Evolutionary conservation across 2,797 vertebrate genomes (phyloP).

Genomic region (Gobionotothen gibberifrons): DNA sequence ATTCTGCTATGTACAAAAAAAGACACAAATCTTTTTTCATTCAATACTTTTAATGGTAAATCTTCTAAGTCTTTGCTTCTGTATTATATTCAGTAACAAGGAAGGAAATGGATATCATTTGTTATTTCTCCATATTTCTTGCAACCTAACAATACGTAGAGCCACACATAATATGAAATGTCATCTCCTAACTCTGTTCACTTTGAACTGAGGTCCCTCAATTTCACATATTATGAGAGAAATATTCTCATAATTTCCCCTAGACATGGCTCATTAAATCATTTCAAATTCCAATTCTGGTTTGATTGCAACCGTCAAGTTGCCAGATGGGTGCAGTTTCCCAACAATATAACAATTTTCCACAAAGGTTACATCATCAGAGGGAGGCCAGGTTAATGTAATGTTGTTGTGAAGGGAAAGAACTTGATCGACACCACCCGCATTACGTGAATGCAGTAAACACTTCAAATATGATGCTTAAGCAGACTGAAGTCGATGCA

Average conservation of each 20-base stretch:
- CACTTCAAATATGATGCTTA: slow-evolving; percentile 34
- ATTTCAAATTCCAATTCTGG: slow-evolving; percentile 42
- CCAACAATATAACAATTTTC: slow-evolving; percentile 20
- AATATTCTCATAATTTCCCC: slow-evolving; percentile 25
- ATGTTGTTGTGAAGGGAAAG: slow-evolving; percentile 24
- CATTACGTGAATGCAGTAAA: slow-evolving; percentile 19
- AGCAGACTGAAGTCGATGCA: slow-evolving; percentile 49
- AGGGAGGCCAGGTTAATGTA: slow-evolving; percentile 16
- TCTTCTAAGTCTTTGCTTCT: neutral
- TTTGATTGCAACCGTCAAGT: slow-evolving; percentile 36
- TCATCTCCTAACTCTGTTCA: slow-evolving; percentile 13
- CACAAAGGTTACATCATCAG: slow-evolving; percentile 34
- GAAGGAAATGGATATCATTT: neutral
- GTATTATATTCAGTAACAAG: neutral
- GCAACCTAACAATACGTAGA: neutral
- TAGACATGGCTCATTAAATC: slow-evolving; percentile 37
- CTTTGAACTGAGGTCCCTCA: slow-evolving; percentile 28
- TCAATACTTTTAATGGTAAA: neutral
- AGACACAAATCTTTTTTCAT: no score
- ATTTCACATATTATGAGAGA: slow-evolving; percentile 18
- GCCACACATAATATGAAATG: neutral
- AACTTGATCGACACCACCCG: slow-evolving; percentile 7
- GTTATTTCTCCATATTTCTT: neutral
- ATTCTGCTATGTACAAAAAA: neutral
- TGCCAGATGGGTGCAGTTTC: slow-evolving; percentile 47